Evolutionary conservation across 2,797 vertebrate genomes (phyloP).

Genomic region (Cynopterus sphinx): DNA sequence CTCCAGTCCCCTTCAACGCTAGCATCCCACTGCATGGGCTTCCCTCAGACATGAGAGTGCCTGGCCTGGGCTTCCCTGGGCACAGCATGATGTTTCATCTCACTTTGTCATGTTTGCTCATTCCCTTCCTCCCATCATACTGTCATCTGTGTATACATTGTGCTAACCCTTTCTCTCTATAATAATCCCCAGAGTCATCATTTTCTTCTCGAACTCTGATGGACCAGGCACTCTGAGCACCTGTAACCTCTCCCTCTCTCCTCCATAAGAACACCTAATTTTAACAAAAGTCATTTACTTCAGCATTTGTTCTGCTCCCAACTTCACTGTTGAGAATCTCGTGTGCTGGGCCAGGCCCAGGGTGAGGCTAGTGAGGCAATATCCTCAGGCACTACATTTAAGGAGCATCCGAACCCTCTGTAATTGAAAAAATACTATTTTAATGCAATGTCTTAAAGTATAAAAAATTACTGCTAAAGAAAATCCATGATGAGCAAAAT

Average conservation of each 20-base stretch:
- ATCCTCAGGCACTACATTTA: neutral
- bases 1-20: accelerated
- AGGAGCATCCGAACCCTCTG: neutral
- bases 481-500: neutral
- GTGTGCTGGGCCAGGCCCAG: neutral
- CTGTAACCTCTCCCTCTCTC: neutral
- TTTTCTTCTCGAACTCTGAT: neutral
- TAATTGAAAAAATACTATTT: neutral
- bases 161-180: neutral
- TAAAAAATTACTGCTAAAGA: neutral
- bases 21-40: accelerated
- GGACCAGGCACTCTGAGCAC: neutral
- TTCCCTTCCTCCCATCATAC: accelerated
- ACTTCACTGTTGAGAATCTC: accelerated
- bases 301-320: neutral
- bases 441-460: neutral
- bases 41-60: neutral
- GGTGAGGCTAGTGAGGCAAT: accelerated
- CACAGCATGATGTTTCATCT: neutral
- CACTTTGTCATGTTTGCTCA: accelerated
- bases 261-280: neutral
- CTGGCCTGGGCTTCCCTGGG: neutral
- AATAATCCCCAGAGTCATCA: neutral
- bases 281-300: neutral
- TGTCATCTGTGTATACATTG: accelerated